These are phyloP conservation scores for Caranx ignobilis DNA, from an alignment of 2,113 vertebrate species.

Conservation along the genomic window DNA sequence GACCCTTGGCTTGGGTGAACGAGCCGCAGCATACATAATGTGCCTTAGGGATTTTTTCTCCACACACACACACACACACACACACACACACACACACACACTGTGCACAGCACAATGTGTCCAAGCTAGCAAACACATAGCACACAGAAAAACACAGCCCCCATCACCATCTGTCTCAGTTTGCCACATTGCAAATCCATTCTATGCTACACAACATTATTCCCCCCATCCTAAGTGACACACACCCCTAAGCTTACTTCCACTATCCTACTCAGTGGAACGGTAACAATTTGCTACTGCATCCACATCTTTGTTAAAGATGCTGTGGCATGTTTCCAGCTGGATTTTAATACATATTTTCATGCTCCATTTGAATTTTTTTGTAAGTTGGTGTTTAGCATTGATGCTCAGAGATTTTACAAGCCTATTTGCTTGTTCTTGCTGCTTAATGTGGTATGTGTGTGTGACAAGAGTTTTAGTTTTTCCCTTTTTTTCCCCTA, in stretches of 20 bases:
- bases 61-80: slow-evolving; percentile 47
- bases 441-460: slow-evolving; percentile 40
- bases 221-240: slow-evolving; percentile 68
- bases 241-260: slow-evolving; percentile 74
- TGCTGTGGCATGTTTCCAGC: slow-evolving; percentile 67
- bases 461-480: slow-evolving; percentile 27
- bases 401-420: slow-evolving; percentile 56
- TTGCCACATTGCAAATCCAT: slow-evolving; percentile 81
- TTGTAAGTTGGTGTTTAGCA: slow-evolving; percentile 61
- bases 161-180: slow-evolving; percentile 78
- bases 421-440: slow-evolving; percentile 54
- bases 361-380: slow-evolving; percentile 73
- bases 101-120: slow-evolving; percentile 20
- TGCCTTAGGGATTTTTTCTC: slow-evolving; percentile 74
- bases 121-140: slow-evolving; percentile 60
- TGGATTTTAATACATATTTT: slow-evolving; percentile 73
- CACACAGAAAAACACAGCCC: slow-evolving; percentile 59
- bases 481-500: slow-evolving; percentile 48
- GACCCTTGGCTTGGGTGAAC: slow-evolving; percentile 76
- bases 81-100: slow-evolving; percentile 48
- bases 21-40: slow-evolving; percentile 74
- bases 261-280: slow-evolving; percentile 66
- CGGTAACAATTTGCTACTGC: slow-evolving; percentile 65
- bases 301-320: slow-evolving; percentile 70
- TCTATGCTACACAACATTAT: slow-evolving; percentile 76